Conservation (phyloP, 1,140 invertebrate species). For the Listronotus bonariensis region DNA sequence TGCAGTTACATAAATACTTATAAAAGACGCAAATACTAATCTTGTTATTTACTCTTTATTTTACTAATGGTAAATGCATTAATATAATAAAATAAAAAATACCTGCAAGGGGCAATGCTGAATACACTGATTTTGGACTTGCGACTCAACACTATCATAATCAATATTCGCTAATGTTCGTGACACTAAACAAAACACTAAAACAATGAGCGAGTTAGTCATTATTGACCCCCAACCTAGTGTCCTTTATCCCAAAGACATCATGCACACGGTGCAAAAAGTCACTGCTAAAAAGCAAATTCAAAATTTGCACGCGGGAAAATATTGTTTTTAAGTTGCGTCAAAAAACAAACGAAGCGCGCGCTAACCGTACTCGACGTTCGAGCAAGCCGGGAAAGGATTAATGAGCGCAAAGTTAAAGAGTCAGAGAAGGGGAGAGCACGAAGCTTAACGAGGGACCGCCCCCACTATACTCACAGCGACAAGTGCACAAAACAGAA, state of each 20-base stretch:
- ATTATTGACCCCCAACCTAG: background rate
- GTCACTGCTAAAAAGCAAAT: background rate
- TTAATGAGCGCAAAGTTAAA: no score
- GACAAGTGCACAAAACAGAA: conserved; percentile 17
- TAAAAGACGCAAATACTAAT: no score
- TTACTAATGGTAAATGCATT: no score
- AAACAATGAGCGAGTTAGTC: background rate
- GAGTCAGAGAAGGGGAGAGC: conserved; percentile 2
- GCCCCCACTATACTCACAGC: conserved; percentile 7
- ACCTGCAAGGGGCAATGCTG: conserved; percentile 5
- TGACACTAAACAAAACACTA: conserved; percentile 3
- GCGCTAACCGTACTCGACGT: background rate
- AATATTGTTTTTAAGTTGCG: background rate
- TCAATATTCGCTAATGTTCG: background rate
- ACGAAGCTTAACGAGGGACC: conserved; percentile 2
- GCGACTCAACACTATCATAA: background rate
- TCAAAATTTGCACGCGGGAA: background rate
- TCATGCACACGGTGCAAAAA: background rate
- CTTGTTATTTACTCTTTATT: no score
- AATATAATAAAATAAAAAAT: background rate
- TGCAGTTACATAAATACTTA: no score
- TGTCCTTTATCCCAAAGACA: background rate
- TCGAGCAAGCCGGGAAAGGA: no score
- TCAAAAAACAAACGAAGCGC: conserved; percentile 2
- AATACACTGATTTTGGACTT: background rate